phyloP scores from a whole-genome alignment of 2,113 vertebrate species.

The Syngnathus floridae region DNA sequence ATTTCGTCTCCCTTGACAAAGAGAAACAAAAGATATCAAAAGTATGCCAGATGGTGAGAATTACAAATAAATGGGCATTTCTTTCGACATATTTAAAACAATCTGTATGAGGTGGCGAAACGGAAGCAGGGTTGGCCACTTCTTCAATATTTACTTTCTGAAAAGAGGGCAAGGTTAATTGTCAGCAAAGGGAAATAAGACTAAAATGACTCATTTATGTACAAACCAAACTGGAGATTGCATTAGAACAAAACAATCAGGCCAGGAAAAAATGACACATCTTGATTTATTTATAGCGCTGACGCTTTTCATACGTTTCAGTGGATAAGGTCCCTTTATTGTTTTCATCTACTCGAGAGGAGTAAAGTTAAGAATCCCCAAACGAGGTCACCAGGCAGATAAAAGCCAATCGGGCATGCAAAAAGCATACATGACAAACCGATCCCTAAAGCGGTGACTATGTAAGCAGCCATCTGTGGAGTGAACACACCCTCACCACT shows the following conservation, averaged over 20 bases:
- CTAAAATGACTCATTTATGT: not conserved
- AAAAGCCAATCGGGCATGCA: slow-evolving; percentile 36
- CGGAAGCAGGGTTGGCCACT: not conserved
- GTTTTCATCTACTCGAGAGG: not conserved
- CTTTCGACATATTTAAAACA: not conserved
- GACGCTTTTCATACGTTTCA: not conserved
- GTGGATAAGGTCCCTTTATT: not conserved
- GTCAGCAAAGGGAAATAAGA: not conserved
- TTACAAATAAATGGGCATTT: not conserved
- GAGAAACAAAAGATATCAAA: slow-evolving; percentile 10
- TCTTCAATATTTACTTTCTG: not conserved
- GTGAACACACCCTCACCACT: slow-evolving; percentile 40
- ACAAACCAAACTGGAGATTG: not conserved
- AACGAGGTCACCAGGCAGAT: slow-evolving; percentile 21
- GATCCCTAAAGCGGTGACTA: slow-evolving; percentile 22
- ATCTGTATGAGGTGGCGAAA: not conserved
- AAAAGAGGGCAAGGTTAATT: not conserved
- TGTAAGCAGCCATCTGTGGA: slow-evolving; percentile 50
- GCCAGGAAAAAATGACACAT: not conserved
- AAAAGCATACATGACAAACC: slow-evolving; percentile 32
- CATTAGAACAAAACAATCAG: not conserved
- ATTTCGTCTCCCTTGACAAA: slow-evolving; percentile 40
- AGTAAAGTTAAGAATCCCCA: slow-evolving; percentile 10
- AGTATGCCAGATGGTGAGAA: not conserved
- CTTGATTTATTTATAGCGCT: not conserved